Evolutionary conservation across 2,113 vertebrate genomes (phyloP), one percentile per base, ranked within the genome.

Genomic region (Speoplatyrhinus poulsoni): DNA sequence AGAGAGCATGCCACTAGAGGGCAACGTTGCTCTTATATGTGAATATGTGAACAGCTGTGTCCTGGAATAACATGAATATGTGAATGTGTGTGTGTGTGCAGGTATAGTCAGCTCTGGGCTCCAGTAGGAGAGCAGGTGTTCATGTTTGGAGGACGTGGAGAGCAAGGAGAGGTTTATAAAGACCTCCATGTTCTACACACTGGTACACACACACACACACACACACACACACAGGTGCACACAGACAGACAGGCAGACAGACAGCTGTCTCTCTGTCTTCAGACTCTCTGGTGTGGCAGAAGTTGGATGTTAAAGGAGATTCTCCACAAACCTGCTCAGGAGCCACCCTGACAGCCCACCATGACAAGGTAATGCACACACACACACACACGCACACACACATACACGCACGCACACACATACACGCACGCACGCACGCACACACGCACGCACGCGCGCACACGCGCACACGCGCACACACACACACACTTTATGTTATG

Each of bases 231-330:
- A 56, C 6, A 9, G 3, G 10, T 15, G 19, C 54, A 56, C 3
- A 19, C 16, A 56, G 6, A 56, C 54, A 58, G 9, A 12, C 56
- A 58, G 17, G 6, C 56, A 58, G 53, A 62, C 48, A 46, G 9
- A 69, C 47, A 52, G 54, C 17, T 62, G 16, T 55, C 1, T 33
- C 36, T 60, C 7, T 49, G 15, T 6, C 49, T 49, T 57, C 61
- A 94, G 92, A 88, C 36, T 87, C 68, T 49, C 81, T 94, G 74
- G 48, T 71, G 4, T 85, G 79, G 84, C 89, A 94, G 69, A 82
- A 84, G 57, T 85, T 72, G 78, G 91, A 93, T 56, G 80, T 92
- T 32, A 94, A 89, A 76, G 91, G 91, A 79, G 90, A 93, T 46
- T 81, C 74, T 48, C 89, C 88, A 3, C 26, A 69, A n/a, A 84